These are phyloP conservation scores for Oikopleura vanhoeffeni DNA, from an alignment of 23 tunicate species.

Conservation along the genomic window DNA sequence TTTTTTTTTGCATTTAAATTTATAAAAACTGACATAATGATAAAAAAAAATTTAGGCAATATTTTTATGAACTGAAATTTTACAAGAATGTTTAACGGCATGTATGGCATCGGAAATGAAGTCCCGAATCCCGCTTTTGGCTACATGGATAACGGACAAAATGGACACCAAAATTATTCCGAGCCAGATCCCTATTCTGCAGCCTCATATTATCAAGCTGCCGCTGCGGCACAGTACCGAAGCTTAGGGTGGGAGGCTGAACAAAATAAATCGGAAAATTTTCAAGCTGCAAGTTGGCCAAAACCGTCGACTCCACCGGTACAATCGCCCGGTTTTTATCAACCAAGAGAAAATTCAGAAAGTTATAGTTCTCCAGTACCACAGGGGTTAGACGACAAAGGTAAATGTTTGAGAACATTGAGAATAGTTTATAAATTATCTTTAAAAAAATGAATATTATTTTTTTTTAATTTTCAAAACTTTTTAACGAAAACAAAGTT, in stretches of 20 bases:
- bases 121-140: neutral
- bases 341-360: neutral
- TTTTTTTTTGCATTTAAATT: no score
- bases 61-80: no score
- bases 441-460: no score
- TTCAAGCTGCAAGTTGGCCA: constrained; percentile 7
- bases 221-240: constrained; percentile 8
- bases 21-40: no score
- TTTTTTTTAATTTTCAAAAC: no score
- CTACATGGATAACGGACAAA: neutral
- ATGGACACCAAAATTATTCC: neutral
- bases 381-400: neutral
- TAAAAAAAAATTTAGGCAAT: no score
- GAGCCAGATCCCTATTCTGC: constrained; percentile 1
- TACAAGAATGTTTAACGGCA: constrained; percentile 15
- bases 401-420: neutral
- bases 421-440: neutral
- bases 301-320: constrained; percentile 1
- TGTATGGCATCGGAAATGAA: neutral
- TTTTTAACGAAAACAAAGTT: neutral
- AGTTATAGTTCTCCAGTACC: neutral
- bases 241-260: neutral
- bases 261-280: no score
- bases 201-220: neutral
- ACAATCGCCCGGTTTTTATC: constrained; percentile 6